Evolutionary conservation across 2,113 vertebrate genomes (phyloP).

Genomic region (Phylloscopus trochilus): DNA sequence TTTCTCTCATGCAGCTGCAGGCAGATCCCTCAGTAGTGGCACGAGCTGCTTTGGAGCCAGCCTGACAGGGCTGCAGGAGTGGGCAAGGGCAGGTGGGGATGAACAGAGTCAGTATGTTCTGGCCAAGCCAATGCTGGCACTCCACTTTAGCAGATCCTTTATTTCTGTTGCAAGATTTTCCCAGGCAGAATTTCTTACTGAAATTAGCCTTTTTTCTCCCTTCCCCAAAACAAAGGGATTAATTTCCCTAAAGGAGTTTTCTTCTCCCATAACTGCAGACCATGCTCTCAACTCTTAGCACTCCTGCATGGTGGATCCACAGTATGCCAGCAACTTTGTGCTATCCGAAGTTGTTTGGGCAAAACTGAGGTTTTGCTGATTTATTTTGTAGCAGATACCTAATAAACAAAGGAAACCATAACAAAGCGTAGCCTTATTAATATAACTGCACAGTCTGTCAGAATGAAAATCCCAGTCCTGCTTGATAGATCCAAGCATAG

Average conservation of each 20-base stretch:
- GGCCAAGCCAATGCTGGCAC: not conserved
- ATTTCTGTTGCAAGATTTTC: not conserved
- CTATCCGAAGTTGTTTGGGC: rapidly evolving
- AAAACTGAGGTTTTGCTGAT: not conserved
- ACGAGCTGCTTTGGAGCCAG: rapidly evolving
- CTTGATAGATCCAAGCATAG: not conserved
- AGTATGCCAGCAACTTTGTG: not conserved
- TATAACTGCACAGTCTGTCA: not conserved
- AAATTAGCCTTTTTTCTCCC: not conserved
- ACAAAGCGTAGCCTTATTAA: not conserved
- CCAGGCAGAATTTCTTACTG: not conserved
- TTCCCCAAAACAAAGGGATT: not conserved
- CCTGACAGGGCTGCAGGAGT: rapidly evolving
- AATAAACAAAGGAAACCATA: slow-evolving; percentile 12
- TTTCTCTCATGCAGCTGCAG: rapidly evolving
- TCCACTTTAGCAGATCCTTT: not conserved
- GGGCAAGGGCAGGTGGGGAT: not conserved
- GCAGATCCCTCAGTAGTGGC: not conserved
- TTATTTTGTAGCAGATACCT: slow-evolving; percentile 12
- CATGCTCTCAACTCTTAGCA: rapidly evolving
- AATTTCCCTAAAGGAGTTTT: not conserved
- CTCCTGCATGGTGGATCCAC: not conserved
- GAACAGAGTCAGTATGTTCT: rapidly evolving
- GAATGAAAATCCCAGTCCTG: not conserved
- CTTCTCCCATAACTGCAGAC: not conserved